phyloP scores from a whole-genome alignment of 2,113 vertebrate genomes.

The Hippocampus barbouri region DNA sequence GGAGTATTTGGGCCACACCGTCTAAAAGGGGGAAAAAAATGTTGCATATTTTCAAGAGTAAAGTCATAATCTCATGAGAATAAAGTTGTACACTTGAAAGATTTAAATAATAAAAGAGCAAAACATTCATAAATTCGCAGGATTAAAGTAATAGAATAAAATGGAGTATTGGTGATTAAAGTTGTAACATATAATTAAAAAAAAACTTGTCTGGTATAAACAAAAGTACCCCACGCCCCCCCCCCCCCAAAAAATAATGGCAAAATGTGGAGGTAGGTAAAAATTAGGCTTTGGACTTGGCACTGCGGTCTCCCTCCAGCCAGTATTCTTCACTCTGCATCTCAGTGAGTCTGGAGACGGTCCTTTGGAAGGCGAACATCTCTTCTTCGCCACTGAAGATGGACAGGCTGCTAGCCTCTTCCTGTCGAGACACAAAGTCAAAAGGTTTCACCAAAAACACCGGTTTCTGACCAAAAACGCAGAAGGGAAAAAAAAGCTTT shows the following conservation, averaged over 20 bases:
- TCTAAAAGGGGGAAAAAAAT: background rate
- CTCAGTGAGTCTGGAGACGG: conserved; percentile 90
- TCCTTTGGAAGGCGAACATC: conserved; percentile 91
- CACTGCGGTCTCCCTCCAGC: conserved; percentile 84
- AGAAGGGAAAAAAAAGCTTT: too few species aligned
- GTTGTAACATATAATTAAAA: too few species aligned
- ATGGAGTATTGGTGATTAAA: too few species aligned
- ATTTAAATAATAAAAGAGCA: too few species aligned
- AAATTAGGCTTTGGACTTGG: conserved; percentile 18
- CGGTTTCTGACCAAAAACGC: too few species aligned
- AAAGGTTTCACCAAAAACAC: background rate
- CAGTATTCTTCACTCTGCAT: conserved; percentile 98
- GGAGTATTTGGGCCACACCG: background rate
- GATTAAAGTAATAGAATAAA: too few species aligned
- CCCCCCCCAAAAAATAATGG: background rate
- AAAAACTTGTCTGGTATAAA: too few species aligned
- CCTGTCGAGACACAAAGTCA: conserved; percentile 59
- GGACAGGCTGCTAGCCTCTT: conserved; percentile 81
- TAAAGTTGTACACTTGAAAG: background rate
- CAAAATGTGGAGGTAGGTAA: background rate
- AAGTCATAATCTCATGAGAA: background rate
- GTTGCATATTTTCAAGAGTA: background rate
- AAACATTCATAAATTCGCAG: too few species aligned
- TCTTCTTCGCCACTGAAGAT: conserved; percentile 97
- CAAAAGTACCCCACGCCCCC: background rate